Percentiles rank a stretch among this genome's conserved stretches.
Conservation (phyloP, 1,140 invertebrate species). For the Diplogasteroides magnus region DNA sequence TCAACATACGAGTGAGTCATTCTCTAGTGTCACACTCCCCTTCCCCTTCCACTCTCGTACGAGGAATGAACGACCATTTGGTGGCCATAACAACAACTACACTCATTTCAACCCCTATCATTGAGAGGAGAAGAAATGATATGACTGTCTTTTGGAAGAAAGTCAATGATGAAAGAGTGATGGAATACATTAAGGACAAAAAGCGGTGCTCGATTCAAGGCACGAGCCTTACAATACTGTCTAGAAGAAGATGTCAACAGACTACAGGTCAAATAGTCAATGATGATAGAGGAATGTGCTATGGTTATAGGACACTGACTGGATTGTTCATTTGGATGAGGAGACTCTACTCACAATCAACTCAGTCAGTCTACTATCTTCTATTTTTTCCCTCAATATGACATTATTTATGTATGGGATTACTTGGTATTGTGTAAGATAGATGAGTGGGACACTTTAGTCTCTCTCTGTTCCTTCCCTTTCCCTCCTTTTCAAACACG, state of each 20-base stretch:
- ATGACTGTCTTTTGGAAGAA: neutral
- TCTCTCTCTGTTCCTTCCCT: neutral
- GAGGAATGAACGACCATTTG: too few relatives aligned
- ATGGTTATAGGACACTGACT: slow-evolving; percentile 76
- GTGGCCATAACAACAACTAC: too few relatives aligned
- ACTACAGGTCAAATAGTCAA: slow-evolving; percentile 26
- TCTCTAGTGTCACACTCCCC: neutral
- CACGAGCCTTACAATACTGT: slow-evolving; percentile 88
- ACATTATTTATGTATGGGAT: too few relatives aligned
- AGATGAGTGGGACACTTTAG: neutral
- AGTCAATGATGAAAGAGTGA: neutral
- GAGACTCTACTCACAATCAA: slow-evolving; percentile 91
- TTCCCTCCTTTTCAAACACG: neutral
- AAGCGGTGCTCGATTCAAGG: slow-evolving; percentile 86
- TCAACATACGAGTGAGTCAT: slow-evolving; percentile 34
- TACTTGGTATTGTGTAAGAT: too few relatives aligned
- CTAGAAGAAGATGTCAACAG: slow-evolving; percentile 72
- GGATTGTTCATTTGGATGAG: slow-evolving; percentile 96
- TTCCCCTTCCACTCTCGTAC: neutral
- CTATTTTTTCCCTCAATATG: too few relatives aligned
- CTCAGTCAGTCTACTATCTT: slow-evolving; percentile 60
- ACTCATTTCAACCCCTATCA: slow-evolving; percentile 21
- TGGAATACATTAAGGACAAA: slow-evolving; percentile 64
- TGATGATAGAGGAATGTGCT: slow-evolving; percentile 62
- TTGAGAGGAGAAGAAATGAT: neutral